Evolutionary conservation across 1,140 invertebrate species (phyloP), one percentile per base, ranked within the genome.

Genomic region (Acyrthosiphon pisum): DNA sequence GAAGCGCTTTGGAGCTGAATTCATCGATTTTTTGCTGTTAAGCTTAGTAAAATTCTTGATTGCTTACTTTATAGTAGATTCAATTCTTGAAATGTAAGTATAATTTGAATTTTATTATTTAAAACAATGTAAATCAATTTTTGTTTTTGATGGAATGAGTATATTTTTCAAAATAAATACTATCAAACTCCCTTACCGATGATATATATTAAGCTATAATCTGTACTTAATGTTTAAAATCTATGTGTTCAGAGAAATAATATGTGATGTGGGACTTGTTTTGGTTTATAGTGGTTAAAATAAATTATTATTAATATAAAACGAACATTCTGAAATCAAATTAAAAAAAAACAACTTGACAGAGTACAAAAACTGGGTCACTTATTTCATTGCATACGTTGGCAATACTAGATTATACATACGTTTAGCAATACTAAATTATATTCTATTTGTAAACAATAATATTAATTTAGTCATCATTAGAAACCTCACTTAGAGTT

Each of bases 21-120:
- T 93, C 6, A 93, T 93, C 20, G 91, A 93, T 56, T 93, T 93
- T 50, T 44, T 93, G 8, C 11, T 93, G 26, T 41, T 93, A 56
- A 84, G 91, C 26, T 6, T 93, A 26, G 7, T 93, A 14, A 93
- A 93, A 86, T 84, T 84, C 20, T 1, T 93, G 3, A 23, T 93
- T 35, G 81, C 81, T 44, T 93, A 93, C 81, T 86, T 56, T 93
- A 2, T 50, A 22, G 37, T 93, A 26, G 81, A 93, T 93, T 93
- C 91, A 90, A 30, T 90, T 84, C 22, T 86, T 35, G 91, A 93
- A 2, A 86, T 93, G 91, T 93, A 86, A 86, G 91, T 46, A 37
- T 35, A 46, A 11, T 37, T 91, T 68, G 11, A 0, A 68, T 44
- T 90, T 86, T 44, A n/a, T 1, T 53, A 88, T 50, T 46, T 44